Conservation (phyloP, 2,797 vertebrate genomes). For the Siniperca scherzeri region DNA sequence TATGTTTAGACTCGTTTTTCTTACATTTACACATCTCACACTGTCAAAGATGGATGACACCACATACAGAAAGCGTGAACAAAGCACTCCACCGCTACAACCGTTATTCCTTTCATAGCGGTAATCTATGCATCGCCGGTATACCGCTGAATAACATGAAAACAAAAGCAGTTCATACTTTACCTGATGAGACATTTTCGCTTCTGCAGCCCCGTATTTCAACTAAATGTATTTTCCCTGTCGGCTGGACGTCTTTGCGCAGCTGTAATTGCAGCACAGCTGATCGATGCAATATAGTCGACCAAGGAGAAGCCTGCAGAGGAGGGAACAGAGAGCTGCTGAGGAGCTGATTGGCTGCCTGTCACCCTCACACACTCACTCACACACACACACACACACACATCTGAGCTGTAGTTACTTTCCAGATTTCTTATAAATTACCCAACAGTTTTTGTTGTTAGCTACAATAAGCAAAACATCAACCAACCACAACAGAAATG, state of each 20-base stretch:
- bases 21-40: not conserved
- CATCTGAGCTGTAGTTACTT: not conserved
- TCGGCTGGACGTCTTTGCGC: slow-evolving; percentile 25
- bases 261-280: slow-evolving; percentile 63
- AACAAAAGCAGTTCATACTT: not conserved
- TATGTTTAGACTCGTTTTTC: not conserved
- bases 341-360: slow-evolving; percentile 73
- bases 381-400: not conserved
- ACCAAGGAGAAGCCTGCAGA: not conserved
- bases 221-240: not conserved
- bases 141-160: not conserved
- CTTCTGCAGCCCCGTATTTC: not conserved
- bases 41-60: slow-evolving; percentile 62
- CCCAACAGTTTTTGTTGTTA: not conserved
- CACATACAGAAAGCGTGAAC: not conserved
- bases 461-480: not conserved
- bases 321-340: slow-evolving; percentile 34
- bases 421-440: not conserved
- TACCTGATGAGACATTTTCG: slow-evolving; percentile 84
- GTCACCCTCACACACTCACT: not conserved
- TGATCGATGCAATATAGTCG: slow-evolving; percentile 51
- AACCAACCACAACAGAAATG: not conserved
- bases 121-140: not conserved
- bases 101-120: slow-evolving; percentile 3
- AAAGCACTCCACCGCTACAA: not conserved